Evolutionary conservation across 2,888 invertebrate species (phyloP), one percentile per base, ranked within the genome.

Genomic region (Syrphus vitripennis): DNA sequence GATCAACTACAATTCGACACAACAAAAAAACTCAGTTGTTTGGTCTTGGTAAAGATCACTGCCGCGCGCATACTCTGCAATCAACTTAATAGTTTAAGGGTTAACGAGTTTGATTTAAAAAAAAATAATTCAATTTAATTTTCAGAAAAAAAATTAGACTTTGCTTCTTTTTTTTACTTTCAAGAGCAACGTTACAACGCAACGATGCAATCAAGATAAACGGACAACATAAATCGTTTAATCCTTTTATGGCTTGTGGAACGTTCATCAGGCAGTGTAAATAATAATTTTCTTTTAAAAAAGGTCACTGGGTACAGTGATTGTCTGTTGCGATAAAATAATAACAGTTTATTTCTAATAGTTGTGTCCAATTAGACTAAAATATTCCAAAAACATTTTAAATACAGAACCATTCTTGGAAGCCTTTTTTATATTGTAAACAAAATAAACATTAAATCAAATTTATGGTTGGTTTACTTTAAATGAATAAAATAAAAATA

Each of bases 61-160:
- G 40, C 34, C 24, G 34, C 53, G 63, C 70, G 57, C 24, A 65
- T 71, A 40, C 63, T 31, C 69, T 67, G 57, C 72, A 50, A 80
- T 84, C 83, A 84, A 71, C 76, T 80, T 80, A 79, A 79, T 74
- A 75, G 83, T 76, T 67, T 70, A 71, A 84, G 83, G 83, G 83
- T 84, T 84, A 84, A 84, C 83, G 80, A 84, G 71, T 76, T 71
- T 84, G 83, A 84, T 80, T 83, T 59, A 71, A 67, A 70, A 70
- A 59, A 53, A 31, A 65, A 19, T 63, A 76, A 76, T 76, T 74
- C 69, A 83, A 79, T 83, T 83, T 55, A 79, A 83, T 83, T 79
- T 79, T 19, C 4, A 57, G 31, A 65, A 42, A 42, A 53, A 55
- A 31, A 37, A 57, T 53, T 42, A 26, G 34, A 24, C 71, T 63